Evolutionary conservation across 1,140 invertebrate genomes (phyloP), one percentile per base, ranked within the genome.

Genomic region (Drosophila repleta): DNA sequence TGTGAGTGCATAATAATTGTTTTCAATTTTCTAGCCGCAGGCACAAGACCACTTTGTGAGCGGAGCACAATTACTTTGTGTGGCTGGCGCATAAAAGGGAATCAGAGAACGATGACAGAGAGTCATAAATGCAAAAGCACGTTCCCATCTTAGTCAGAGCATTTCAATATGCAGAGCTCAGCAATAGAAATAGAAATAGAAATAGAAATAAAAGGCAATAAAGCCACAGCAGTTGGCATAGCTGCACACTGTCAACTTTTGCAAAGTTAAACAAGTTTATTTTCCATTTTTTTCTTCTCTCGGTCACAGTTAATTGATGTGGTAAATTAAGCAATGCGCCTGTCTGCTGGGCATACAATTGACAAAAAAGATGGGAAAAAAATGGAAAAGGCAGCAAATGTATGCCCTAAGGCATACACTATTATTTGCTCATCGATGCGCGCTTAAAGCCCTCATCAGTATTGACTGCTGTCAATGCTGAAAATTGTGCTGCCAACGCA

Each of bases 401-500:
- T 35, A 55, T 21, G 15, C 48, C 15, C 20, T 13, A 15, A n/a
- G 37, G 39, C 6, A 57, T 57, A 57, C 6, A 56, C 39, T 26
- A 43, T 43, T 26, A 5, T 20, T 17, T 26, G 21, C 39, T 24
- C 53, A 43, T 41, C 53, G 53, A 26, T 43, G 53, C 53, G 20
- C 21, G 24, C 39, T 57, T 11, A 45, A 57, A 43, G 53, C 37
- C 21, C 48, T 15, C 15, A 17, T 45, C 21, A 26, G 24, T 29
- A 57, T 57, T 57, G 53, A 26, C 20, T 35, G 68, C 53, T 71
- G 62, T 66, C 68, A 66, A 29, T 39, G 21, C 68, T 56, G 29
- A 26, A 43, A 71, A 65, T 52, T 53, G 18, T 58, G 69, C 69
- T 72, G 69, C 39, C 46, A 60, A 37, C 20, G 69, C 69, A 53